Evolutionary conservation across 2,113 vertebrate species (phyloP), one percentile per base, ranked within the genome.

Genomic region (Oncorhynchus mykiss): DNA sequence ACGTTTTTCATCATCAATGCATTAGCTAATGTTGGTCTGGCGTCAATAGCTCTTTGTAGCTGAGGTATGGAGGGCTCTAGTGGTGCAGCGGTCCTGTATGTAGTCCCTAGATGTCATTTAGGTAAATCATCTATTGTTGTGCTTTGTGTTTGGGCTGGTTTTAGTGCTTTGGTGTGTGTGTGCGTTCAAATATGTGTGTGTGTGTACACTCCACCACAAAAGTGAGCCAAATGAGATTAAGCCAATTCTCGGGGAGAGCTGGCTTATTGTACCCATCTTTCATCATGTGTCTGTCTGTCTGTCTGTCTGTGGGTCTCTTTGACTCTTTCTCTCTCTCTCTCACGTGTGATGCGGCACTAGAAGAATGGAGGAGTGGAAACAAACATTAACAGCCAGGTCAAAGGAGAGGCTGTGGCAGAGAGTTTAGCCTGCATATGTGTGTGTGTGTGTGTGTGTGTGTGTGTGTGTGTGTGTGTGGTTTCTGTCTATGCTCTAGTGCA

Each of bases 201-300:
- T 70, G n/a, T 71, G 70, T 57, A 2, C 73, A 81, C 71, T 60
- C 62, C 62, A 31, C 57, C 31, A 73, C 59, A 70, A 85, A 80
- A 83, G 72, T 73, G 60, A 83, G 76, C 76, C 75, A 85, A 89
- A 86, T 82, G 77, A 86, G 89, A 91, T 87, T 84, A 88, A 78
- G 71, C 75, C 70, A 79, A 80, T 88, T 81, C 14, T 72, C 69
- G 81, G 75, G 69, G 82, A 84, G 51, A 84, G 85, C 79, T 85
- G 2, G 34, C 82, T 86, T 84, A 83, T 82, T 86, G 81, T 80
- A 81, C 73, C 74, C 84, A 68, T 54, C 14, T 16, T 14, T 16
- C 49, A 4, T 14, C 64, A 73, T 54, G 14, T 29, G 54, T 59
- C 9, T 70, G 34, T 22, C 34, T 27, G 27, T 27, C 25, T 27